phyloP scores from a whole-genome alignment of 2,797 vertebrate genomes.

The Hipposideros larvatus region DNA sequence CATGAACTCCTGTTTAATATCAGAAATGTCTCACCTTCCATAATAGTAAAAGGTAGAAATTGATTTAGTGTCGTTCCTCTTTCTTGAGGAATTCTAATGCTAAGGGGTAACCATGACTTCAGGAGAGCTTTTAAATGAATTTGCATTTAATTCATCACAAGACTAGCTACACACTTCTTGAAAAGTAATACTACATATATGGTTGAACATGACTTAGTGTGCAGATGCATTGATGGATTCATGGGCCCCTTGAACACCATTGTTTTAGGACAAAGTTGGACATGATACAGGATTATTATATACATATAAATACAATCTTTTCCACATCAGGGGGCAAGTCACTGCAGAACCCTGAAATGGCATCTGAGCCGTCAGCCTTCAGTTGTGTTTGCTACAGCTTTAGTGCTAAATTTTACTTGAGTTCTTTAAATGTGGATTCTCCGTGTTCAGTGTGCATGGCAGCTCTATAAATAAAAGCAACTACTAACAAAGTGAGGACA shows the following conservation, averaged over 20 bases:
- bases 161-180: not conserved
- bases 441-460: not conserved
- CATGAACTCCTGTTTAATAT: not conserved
- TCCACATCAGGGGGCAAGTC: not conserved
- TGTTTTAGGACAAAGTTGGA: not conserved
- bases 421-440: not conserved
- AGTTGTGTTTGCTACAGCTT: not conserved
- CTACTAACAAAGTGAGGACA: not conserved
- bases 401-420: not conserved
- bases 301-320: not conserved
- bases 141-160: not conserved
- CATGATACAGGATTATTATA: not conserved
- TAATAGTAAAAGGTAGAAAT: not conserved
- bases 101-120: not conserved
- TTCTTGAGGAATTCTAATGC: not conserved
- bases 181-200: not conserved
- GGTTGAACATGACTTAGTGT: not conserved
- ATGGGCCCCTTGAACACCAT: not conserved
- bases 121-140: not conserved
- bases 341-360: not conserved
- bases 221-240: not conserved
- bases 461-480: not conserved
- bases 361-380: not conserved
- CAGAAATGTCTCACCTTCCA: not conserved
- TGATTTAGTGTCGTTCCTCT: not conserved